phyloP scores from a whole-genome alignment of 2,113 vertebrate genomes.

The Aegithalos caudatus region DNA sequence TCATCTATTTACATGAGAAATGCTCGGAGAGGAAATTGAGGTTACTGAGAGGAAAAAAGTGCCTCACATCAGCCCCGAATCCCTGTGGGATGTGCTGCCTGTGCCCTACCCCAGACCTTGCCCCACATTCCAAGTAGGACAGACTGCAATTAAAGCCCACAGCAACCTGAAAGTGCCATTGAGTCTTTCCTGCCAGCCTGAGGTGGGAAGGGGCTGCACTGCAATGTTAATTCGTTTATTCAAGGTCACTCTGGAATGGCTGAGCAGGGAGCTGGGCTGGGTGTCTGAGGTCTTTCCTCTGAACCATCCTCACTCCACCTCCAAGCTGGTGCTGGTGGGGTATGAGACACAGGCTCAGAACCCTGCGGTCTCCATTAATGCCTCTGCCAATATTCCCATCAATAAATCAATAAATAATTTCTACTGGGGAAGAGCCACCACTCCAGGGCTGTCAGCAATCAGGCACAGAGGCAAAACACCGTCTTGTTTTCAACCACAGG shows the following conservation, averaged over 20 bases:
- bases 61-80: not conserved
- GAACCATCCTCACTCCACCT: not conserved
- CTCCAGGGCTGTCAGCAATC: not conserved
- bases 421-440: not conserved
- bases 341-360: not conserved
- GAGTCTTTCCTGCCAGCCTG: not conserved
- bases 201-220: not conserved
- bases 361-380: not conserved
- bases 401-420: not conserved
- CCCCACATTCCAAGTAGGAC: conserved; percentile 53
- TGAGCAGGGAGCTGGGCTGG: not conserved
- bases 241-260: not conserved
- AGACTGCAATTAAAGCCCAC: not conserved
- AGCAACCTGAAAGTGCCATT: not conserved
- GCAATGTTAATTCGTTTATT: not conserved
- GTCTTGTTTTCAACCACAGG: not conserved
- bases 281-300: not conserved
- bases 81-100: not conserved
- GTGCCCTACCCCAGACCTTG: conserved; percentile 33
- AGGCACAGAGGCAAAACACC: not conserved
- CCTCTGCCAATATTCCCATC: not conserved
- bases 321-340: fast-evolving
- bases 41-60: not conserved
- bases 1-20: conserved; percentile 18
- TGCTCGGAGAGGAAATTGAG: not conserved